Percentiles rank a stretch among this genome's conserved stretches.
Conservation (phyloP, 2,113 vertebrate species). For the Nesospiza acunhae region DNA sequence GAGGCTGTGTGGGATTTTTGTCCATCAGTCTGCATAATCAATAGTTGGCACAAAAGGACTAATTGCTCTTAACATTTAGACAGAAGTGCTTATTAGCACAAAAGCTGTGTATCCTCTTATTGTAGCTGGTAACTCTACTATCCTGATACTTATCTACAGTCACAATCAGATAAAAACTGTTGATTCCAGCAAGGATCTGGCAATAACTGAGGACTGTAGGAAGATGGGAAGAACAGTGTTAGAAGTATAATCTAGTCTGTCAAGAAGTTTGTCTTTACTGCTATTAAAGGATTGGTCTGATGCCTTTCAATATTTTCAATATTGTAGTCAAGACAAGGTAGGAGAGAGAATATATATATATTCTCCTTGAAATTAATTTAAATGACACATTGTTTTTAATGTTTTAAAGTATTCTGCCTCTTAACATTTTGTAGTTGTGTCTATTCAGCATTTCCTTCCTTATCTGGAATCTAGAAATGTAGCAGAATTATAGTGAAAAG, state of each 20-base stretch:
- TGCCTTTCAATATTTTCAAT: background rate
- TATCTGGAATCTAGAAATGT: background rate
- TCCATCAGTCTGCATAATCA: constrained; percentile 60
- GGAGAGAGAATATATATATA: background rate
- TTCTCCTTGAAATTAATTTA: background rate
- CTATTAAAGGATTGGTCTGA: background rate
- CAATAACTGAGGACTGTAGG: background rate
- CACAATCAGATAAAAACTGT: constrained; percentile 1
- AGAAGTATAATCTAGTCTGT: background rate
- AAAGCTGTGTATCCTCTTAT: constrained; percentile 56
- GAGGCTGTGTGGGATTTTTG: background rate
- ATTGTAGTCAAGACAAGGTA: background rate
- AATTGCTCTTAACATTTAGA: constrained; percentile 64
- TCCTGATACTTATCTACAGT: constrained; percentile 11
- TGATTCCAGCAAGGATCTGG: background rate
- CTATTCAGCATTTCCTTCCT: background rate
- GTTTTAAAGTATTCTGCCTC: background rate
- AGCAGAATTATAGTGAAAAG: background rate
- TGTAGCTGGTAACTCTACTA: constrained; percentile 11
- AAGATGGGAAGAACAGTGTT: background rate
- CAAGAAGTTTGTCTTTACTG: background rate
- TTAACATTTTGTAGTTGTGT: background rate
- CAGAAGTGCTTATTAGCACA: constrained; percentile 57
- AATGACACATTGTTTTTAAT: background rate
- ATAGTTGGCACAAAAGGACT: constrained; percentile 63